Evolutionary conservation across 2,113 vertebrate genomes (phyloP), one percentile per base, ranked within the genome.

Genomic region (Menura novaehollandiae): DNA sequence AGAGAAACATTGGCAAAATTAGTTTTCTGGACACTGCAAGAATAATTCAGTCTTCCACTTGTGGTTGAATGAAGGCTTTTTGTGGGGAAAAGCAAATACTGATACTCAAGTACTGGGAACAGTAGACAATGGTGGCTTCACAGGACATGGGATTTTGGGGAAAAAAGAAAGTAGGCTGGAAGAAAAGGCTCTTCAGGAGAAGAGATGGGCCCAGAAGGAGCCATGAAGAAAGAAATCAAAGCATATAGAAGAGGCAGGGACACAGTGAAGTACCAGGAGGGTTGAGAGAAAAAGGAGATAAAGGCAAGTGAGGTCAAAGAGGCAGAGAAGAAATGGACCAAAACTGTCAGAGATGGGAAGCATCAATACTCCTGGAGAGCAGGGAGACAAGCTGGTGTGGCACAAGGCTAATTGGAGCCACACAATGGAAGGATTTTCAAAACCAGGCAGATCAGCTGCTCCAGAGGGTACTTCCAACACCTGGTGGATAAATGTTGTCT

Each of bases 341-440:
- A 86, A 93, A 27, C 33, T 67, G 80, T 60, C 76, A 88, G 72
- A 93, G 79, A 66, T 63, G 33, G 88, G 93, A 93, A 93, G 64
- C 60, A 86, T 59, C 86, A 91, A 18, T 3, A 11, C 0, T 1
- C 37, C 52, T 30, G 56, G 64, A 88, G 49, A 84, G 41, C 1
- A 0, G 3, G 35, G 52, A 93, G 83, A 49, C 17, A 15, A 56
- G 28, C 43, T 39, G 67, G 51, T 53, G 59, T 47, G 51, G 18
- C 41, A 37, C 22, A 19, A 66, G 82, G 55, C 91, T 88, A 93
- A 87, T 5, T 91, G 52, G 52, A 89, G 56, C 35, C 60, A 72
- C 37, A 33, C 33, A 28, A 23, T 2, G 10, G 68, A 8, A 77
- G 12, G 27, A 23, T 68, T 91, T 88, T 89, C 68, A 78, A 90